Base-by-base conservation (phyloP, 2,797 vertebrate species). In the Limosa lapponica region DNA sequence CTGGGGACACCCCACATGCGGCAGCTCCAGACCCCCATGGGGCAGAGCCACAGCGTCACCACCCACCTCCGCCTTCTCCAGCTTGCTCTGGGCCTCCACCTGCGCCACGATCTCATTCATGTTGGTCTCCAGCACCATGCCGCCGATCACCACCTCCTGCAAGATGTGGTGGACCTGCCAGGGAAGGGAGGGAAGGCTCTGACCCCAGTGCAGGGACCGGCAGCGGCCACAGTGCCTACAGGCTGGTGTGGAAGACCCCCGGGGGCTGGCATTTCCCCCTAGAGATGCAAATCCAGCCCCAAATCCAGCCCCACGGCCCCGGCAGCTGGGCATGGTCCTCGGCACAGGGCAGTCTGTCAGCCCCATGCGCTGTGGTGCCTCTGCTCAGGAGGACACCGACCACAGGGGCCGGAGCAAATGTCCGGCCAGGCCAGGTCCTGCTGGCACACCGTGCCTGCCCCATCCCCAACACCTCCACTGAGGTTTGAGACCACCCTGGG, bases 71-170 rank as follows among this genome's bases (percentile, higher is more conserved):
- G 99, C 99, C 90, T 99, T 99, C 97, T 99, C 99, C 98, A 99
- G 98, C 75, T 99, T 98, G 98, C 98, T 99, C 96, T 99, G 99
- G 52, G 99, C 96, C 95, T 99, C 99, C 24, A 99, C 98, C 96
- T 99, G 99, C 0, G 98, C 98, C 22, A 99, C 98, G 0, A 99
- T 99, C 97, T 99, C 99, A 24, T 99, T 99, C 99, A 99, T 99
- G 96, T 99, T 99, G 84, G 99, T 99, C 97, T 99, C 99, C 95
- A 99, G 94, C 65, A 99, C 99, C 99, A 99, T 99, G 13, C 99
- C 99, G 0, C 99, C 99, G 96, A 99, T 99, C 94, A 99, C 99
- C 97, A 99, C 98, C 97, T 99, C 99, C 97, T 99, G 99, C 71
- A 99, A 95, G 95, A 99, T 99, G 82, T 99, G 99, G 96, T 99